Evolutionary conservation across 1,140 invertebrate genomes (phyloP).

Genomic region (Campodea augens): DNA sequence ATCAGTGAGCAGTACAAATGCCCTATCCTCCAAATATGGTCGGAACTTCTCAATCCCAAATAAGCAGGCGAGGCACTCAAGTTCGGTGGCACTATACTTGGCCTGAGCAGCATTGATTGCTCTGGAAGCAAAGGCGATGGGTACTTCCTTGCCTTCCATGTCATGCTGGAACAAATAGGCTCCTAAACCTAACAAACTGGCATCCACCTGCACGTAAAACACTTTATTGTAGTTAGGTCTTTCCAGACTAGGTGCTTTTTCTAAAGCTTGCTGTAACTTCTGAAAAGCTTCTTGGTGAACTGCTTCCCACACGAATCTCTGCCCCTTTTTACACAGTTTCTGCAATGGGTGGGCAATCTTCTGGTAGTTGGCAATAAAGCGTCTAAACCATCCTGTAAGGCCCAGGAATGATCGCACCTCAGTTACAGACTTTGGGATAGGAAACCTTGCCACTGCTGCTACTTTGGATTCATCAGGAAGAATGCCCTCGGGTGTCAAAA

Average conservation of each 20-base stretch:
- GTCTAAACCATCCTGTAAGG: conserved; percentile 1
- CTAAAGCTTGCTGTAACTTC: not conserved
- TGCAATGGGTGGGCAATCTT: not conserved
- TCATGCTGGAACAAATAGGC: not conserved
- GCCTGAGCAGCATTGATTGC: not conserved
- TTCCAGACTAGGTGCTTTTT: not conserved
- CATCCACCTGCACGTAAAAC: not conserved
- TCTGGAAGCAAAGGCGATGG: not conserved
- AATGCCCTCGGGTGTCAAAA: conserved; percentile 6
- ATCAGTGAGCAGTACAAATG: not conserved
- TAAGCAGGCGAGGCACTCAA: not conserved
- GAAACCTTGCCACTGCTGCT: conserved; percentile 6
- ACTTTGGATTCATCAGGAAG: conserved; percentile 5
- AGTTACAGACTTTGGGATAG: conserved; percentile 5
- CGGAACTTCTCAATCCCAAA: not conserved
- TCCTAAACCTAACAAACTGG: not conserved
- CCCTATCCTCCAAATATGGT: not conserved
- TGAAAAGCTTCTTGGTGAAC: not conserved
- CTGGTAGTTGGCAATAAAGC: not conserved
- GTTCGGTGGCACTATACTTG: not conserved
- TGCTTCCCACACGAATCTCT: not conserved
- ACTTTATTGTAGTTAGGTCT: not conserved
- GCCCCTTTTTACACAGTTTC: not conserved
- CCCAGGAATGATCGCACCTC: conserved; percentile 6
- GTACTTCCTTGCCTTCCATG: not conserved